A percentile compares a stretch with the other conserved stretches of the same genome.
phyloP scores from a whole-genome alignment of 2,113 vertebrate genomes.

The Austrofundulus limnaeus region DNA sequence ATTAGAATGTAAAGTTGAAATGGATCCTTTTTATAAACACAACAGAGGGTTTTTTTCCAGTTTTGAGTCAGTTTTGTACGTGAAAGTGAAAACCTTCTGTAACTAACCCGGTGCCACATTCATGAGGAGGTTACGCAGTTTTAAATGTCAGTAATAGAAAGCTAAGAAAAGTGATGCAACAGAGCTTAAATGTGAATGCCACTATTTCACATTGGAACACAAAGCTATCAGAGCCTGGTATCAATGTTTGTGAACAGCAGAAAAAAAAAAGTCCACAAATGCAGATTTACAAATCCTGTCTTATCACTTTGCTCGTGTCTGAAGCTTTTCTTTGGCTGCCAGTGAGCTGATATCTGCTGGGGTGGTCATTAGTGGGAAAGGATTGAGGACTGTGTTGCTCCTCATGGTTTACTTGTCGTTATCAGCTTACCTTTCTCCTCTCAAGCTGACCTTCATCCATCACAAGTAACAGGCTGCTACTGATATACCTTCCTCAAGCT shows the following conservation, averaged over 20 bases:
- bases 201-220: slow-evolving; percentile 37
- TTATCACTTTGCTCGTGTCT: slow-evolving; percentile 33
- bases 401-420: slow-evolving; percentile 35
- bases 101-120: slow-evolving; percentile 8
- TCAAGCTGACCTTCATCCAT: slow-evolving; percentile 49
- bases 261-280: slow-evolving; percentile 32
- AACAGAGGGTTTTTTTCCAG: slow-evolving; percentile 4
- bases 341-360: slow-evolving; percentile 31
- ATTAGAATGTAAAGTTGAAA: slow-evolving; percentile 36
- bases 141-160: slow-evolving; percentile 12
- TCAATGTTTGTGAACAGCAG: slow-evolving; percentile 6
- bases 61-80: slow-evolving; percentile 18
- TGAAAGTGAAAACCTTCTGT: no score
- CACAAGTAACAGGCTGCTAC: slow-evolving; percentile 40
- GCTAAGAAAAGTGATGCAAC: slow-evolving; percentile 42
- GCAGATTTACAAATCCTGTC: not conserved
- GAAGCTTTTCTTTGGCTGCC: slow-evolving; percentile 22
- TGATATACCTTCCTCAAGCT: slow-evolving; percentile 27
- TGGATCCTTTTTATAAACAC: slow-evolving; percentile 2
- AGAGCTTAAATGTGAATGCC: slow-evolving; percentile 43
- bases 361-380: slow-evolving; percentile 43
- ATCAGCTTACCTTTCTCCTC: slow-evolving; percentile 45
- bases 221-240: slow-evolving; percentile 49
- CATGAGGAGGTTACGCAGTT: slow-evolving; percentile 47
- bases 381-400: slow-evolving; percentile 35